A percentile compares a stretch with the other conserved stretches of the same genome.
Evolutionary conservation across 2,113 vertebrate species (phyloP).

Genomic region (Anoura caudifer): DNA sequence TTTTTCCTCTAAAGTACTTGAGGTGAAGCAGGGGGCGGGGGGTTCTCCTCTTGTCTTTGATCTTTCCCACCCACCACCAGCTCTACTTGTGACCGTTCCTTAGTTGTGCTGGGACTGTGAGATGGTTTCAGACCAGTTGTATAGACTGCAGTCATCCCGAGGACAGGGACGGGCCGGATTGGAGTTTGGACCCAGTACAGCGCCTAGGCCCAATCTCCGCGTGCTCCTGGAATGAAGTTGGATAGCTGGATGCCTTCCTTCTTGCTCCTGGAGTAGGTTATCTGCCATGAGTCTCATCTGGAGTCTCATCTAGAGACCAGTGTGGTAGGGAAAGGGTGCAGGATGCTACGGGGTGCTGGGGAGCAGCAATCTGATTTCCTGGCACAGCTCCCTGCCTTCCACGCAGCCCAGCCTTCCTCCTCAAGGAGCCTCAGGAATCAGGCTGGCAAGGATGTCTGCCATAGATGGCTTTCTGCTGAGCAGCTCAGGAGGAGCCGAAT

Average conservation of each 20-base stretch:
- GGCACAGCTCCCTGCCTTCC: not conserved
- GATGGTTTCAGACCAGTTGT: no score
- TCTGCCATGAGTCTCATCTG: not conserved
- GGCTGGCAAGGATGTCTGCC: not conserved
- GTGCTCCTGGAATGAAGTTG: fast-evolving
- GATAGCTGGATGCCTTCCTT: not conserved
- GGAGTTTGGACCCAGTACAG: not conserved
- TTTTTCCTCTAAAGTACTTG: not conserved
- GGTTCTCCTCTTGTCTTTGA: not conserved
- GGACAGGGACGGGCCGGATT: fast-evolving
- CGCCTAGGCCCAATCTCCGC: not conserved
- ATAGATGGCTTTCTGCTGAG: not conserved
- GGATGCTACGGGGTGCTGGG: no score
- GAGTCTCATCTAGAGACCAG: not conserved
- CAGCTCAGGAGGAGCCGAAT: not conserved
- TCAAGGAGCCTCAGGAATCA: not conserved
- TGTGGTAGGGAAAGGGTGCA: not conserved
- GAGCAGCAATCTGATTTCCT: not conserved
- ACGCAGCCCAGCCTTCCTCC: not conserved
- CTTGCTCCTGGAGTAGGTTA: not conserved
- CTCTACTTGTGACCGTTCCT: not conserved
- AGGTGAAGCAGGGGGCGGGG: not conserved
- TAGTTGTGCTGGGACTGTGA: not conserved
- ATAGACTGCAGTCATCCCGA: no score
- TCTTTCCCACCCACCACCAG: not conserved